Percentiles rank a stretch among this genome's conserved stretches.
Conservation (phyloP, 2,888 invertebrate genomes). For the Drosophila flavopinicola region DNA sequence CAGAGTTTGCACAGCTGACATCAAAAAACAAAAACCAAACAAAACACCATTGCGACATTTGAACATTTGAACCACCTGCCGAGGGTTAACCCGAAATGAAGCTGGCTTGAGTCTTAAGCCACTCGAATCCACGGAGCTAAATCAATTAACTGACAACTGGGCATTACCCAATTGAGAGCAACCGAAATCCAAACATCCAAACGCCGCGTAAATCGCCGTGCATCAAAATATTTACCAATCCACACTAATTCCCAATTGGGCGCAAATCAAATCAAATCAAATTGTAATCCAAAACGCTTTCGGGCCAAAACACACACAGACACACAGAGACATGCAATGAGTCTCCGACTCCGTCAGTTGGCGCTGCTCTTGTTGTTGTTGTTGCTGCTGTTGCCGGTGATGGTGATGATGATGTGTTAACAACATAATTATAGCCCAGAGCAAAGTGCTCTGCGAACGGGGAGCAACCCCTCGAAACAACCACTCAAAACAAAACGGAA, state of each 20-base stretch:
- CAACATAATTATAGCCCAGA: conserved; percentile 82
- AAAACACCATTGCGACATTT: not conserved
- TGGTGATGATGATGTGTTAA: conserved; percentile 82
- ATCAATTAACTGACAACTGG: conserved; percentile 65
- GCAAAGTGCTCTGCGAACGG: conserved; percentile 65
- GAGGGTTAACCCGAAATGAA: conserved; percentile 4
- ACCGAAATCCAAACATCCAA: conserved; percentile 53
- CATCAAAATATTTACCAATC: conserved; percentile 81
- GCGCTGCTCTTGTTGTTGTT: conserved; percentile 31
- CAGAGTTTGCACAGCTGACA: conserved; percentile 51
- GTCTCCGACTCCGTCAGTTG: conserved; percentile 22
- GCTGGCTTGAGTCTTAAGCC: conserved; percentile 19
- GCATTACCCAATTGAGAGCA: conserved; percentile 41
- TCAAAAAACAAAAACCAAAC: not conserved
- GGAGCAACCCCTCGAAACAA: conserved; percentile 66
- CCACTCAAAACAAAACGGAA: conserved; percentile 74
- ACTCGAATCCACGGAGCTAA: conserved; percentile 39
- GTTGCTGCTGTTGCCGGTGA: conserved; percentile 34
- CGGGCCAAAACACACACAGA: conserved; percentile 48
- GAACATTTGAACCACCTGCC: conserved; percentile 43
- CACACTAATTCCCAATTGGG: conserved; percentile 81
- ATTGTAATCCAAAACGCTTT: conserved; percentile 77
- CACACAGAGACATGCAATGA: conserved; percentile 14
- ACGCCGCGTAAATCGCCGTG: conserved; percentile 54
- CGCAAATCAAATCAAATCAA: conserved; percentile 76